Percentiles rank a stretch among this genome's conserved stretches.
Conservation (phyloP, 2,888 invertebrate species). For the Synergus umbraculus region DNA sequence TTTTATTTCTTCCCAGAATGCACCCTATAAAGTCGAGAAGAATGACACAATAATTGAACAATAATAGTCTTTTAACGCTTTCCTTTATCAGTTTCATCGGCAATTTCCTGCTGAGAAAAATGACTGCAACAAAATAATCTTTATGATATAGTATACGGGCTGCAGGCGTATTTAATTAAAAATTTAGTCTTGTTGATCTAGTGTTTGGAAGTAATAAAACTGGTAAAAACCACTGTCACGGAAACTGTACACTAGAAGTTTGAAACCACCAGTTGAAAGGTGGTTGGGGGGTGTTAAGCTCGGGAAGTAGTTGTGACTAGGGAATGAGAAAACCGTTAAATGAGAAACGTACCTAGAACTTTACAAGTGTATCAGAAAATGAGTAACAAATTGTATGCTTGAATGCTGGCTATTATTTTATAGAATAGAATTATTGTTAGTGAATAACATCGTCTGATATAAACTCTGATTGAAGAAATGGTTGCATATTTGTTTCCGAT, state of each 20-base stretch:
- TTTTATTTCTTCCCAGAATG: constrained; percentile 21
- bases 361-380: constrained; percentile 3
- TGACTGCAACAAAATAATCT: not conserved
- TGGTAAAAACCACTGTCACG: not conserved
- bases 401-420: too few relatives aligned
- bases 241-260: constrained; percentile 11
- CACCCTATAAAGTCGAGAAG: constrained; percentile 11
- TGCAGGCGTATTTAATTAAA: not conserved
- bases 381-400: not conserved
- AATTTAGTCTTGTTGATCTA: not conserved
- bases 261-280: constrained; percentile 24
- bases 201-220: not conserved
- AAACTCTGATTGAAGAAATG: too few relatives aligned
- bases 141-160: not conserved
- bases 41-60: constrained; percentile 8
- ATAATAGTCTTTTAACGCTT: constrained; percentile 19
- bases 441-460: too few relatives aligned
- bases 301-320: constrained; percentile 4
- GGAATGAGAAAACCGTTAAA: constrained; percentile 4
- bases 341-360: not conserved
- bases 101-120: not conserved
- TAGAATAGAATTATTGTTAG: too few relatives aligned
- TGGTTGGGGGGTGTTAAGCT: constrained; percentile 13
- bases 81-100: not conserved
- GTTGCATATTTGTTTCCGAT: not conserved